phyloP scores from a whole-genome alignment of 2,888 invertebrate genomes.

The Macaria notata region DNA sequence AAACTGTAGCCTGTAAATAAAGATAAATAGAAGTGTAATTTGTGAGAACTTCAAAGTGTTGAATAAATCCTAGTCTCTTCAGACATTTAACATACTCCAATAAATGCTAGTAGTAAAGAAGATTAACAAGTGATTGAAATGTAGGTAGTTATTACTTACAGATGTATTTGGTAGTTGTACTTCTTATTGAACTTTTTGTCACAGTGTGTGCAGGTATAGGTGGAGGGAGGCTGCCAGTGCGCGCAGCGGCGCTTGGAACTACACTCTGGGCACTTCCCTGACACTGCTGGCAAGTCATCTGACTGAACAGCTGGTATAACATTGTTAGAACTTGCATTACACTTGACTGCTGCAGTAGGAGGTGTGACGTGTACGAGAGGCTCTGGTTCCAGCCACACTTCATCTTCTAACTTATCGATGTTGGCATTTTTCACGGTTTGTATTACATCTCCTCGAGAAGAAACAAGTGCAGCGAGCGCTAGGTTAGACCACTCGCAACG shows the following conservation, averaged over 20 bases:
- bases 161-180: conserved; percentile 54
- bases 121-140: too few relatives aligned
- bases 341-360: too few relatives aligned
- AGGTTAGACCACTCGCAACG: conserved; percentile 54
- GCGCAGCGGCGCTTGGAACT: conserved; percentile 47
- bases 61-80: too few relatives aligned
- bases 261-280: conserved; percentile 41
- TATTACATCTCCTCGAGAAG: conserved; percentile 10
- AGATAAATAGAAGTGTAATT: too few relatives aligned
- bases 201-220: conserved; percentile 50
- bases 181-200: conserved; percentile 55
- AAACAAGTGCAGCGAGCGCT: conserved; percentile 31
- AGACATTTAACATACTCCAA: too few relatives aligned
- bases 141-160: conserved; percentile 41
- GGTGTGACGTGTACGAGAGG: not conserved
- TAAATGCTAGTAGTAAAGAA: too few relatives aligned
- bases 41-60: too few relatives aligned
- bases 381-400: conserved; percentile 1
- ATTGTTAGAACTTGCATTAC: too few relatives aligned
- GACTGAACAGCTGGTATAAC: too few relatives aligned
- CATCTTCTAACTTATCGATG: conserved; percentile 1
- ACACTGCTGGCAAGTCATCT: conserved; percentile 3
- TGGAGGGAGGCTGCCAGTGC: conserved; percentile 43
- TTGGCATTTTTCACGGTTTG: conserved; percentile 4
- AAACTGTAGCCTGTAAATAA: too few relatives aligned